phyloP scores from a whole-genome alignment of 2,888 invertebrate species.

The Tenthredo livida region DNA sequence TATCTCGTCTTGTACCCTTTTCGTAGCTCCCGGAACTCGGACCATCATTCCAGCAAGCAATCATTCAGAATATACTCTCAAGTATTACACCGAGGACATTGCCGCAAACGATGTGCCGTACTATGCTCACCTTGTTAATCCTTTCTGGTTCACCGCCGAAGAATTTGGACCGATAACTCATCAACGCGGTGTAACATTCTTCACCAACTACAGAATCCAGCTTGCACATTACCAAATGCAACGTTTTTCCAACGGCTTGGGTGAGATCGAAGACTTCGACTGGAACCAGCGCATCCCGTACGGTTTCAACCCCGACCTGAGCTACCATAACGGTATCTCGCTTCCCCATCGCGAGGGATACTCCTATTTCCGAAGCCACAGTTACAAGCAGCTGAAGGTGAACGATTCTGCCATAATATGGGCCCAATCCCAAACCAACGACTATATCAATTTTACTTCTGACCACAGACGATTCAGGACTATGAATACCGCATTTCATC shows the following conservation, averaged over 20 bases:
- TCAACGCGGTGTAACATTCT: slow-evolving; percentile 84
- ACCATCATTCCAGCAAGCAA: slow-evolving; percentile 82
- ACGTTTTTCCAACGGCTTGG: slow-evolving; percentile 83
- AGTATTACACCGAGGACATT: slow-evolving; percentile 88
- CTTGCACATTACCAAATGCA: slow-evolving; percentile 86
- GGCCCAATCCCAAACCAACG: neutral
- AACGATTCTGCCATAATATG: neutral
- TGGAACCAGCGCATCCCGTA: slow-evolving; percentile 79
- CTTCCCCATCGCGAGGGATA: slow-evolving; percentile 81
- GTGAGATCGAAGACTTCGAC: slow-evolving; percentile 81
- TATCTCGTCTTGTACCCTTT: neutral
- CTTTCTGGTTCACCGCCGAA: slow-evolving; percentile 83
- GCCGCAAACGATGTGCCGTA: slow-evolving; percentile 85
- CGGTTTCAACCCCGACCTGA: slow-evolving; percentile 82
- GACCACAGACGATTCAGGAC: neutral
- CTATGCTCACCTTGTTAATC: slow-evolving; percentile 82
- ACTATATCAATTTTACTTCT: neutral
- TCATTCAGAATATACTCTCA: slow-evolving; percentile 80
- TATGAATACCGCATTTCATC: no score
- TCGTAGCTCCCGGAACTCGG: slow-evolving; percentile 69
- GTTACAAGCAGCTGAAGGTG: slow-evolving; percentile 70
- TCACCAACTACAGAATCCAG: slow-evolving; percentile 85
- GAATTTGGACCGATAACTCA: slow-evolving; percentile 79
- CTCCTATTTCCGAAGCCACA: slow-evolving; percentile 73
- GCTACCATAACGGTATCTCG: slow-evolving; percentile 82